A percentile compares a stretch with the other conserved stretches of the same genome.
phyloP scores from a whole-genome alignment of 2,888 invertebrate genomes.

The Dicycla oo region DNA sequence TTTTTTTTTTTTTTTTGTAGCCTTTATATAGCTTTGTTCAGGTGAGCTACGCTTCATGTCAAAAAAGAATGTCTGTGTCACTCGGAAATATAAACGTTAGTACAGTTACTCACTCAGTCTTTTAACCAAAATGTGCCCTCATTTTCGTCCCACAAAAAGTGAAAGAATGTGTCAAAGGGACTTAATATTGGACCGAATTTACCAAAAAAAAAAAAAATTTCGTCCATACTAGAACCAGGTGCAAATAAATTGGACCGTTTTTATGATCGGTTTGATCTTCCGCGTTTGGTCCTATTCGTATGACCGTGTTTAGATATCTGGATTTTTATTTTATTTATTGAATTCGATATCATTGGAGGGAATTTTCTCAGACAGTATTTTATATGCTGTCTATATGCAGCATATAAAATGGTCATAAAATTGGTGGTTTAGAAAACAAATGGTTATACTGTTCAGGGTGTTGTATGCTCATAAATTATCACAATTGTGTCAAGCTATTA shows the following conservation, averaged over 20 bases:
- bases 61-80: background rate
- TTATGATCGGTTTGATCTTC: conserved; percentile 1
- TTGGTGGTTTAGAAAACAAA: background rate
- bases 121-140: background rate
- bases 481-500: background rate
- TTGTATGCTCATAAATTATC: background rate
- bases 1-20: background rate
- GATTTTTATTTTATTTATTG: conserved; percentile 14
- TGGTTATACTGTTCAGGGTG: background rate
- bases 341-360: background rate
- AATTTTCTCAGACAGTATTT: background rate
- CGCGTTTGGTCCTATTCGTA: background rate
- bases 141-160: background rate
- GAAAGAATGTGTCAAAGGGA: background rate
- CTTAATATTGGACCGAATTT: background rate
- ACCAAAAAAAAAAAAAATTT: conserved; percentile 1
- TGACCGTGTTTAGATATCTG: background rate
- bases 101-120: background rate
- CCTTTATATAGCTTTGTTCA: background rate
- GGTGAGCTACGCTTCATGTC: background rate
- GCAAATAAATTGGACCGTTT: conserved; percentile 12
- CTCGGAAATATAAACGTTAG: background rate
- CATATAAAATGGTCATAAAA: background rate
- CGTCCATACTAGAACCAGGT: conserved; percentile 3
- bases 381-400: background rate